Evolutionary conservation across 2,797 vertebrate species (phyloP), one percentile per base, ranked within the genome.

Genomic region (Pogoniulus pusillus): DNA sequence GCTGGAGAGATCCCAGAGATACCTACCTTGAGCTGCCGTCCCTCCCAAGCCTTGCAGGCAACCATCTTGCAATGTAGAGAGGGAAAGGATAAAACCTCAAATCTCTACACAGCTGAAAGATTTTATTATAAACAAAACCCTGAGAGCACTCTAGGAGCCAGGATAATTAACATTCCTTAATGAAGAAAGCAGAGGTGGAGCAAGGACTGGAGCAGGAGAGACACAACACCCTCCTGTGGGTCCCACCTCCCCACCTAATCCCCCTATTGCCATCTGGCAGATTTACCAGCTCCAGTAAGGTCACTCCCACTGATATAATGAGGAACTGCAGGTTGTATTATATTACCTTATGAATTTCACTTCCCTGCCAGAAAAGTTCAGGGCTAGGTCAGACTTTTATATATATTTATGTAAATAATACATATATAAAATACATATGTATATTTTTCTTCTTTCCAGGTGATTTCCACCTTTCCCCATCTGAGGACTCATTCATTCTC

Each of bases 311-410:
- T 62, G 82, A 93, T 91, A 68, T 2, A 32, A 34, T 85, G 96
- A 96, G 72, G 94, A 91, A 91, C 88, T 92, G 81, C 96, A 96
- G 94, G 70, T 93, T 68, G 75, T 51, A 58, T 79, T 18, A 0
- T 23, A 35, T 94, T 92, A 95, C 89, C 94, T 85, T 81, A 39
- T 23, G 78, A 80, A 91, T 74, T 49, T 77, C 4, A 0, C 84
- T 95, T 94, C 91, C 85, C 90, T 83, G 96, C 94, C 93, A 96
- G 93, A 53, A 87, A 69, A 96, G 96, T 95, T 97, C 96, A 96
- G 55, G 80, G 57, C 83, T 47, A 63, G 95, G 96, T 95, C 96
- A 97, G 62, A 49, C 47, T 84, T 82, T 87, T 84, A 53, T 51
- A 73, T 41, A 4, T 77, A 82, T 74, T 55, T 76, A 65, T 54